Conservation (phyloP, 1,140 invertebrate genomes). For the Macrotrachela quadricornifera region DNA sequence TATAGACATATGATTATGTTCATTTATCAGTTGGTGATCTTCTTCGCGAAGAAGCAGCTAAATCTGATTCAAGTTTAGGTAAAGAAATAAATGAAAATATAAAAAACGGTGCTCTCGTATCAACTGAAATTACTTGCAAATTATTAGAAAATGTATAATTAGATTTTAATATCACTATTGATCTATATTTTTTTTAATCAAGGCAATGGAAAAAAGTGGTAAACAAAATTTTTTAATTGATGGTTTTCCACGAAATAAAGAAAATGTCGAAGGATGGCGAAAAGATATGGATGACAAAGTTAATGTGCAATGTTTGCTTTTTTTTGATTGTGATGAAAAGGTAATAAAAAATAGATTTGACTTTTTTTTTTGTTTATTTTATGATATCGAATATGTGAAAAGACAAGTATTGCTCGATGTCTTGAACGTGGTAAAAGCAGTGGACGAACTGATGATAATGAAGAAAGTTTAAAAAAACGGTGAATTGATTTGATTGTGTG, state of each 20-base stretch:
- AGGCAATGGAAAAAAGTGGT: slow-evolving; percentile 50
- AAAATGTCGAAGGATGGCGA: slow-evolving; percentile 89
- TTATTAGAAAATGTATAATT: slow-evolving; percentile 52
- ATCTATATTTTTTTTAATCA: slow-evolving; percentile 8
- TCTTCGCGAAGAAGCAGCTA: slow-evolving; percentile 60
- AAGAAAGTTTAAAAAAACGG: slow-evolving; percentile 66
- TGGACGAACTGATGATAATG: slow-evolving; percentile 80
- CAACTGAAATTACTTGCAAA: slow-evolving; percentile 88
- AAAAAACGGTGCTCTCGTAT: slow-evolving; percentile 78
- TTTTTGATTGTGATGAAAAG: slow-evolving; percentile 71
- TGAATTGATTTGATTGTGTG: slow-evolving; percentile 9
- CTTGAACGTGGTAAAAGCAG: slow-evolving; percentile 51
- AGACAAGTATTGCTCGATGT: slow-evolving; percentile 56
- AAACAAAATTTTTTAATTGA: slow-evolving; percentile 70
- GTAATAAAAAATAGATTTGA: neutral
- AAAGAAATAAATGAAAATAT: slow-evolving; percentile 83
- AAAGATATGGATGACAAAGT: slow-evolving; percentile 60
- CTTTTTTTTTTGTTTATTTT: slow-evolving; percentile 10
- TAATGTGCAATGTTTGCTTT: slow-evolving; percentile 64
- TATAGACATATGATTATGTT: slow-evolving; percentile 57
- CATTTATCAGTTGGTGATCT: slow-evolving; percentile 97
- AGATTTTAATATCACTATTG: neutral
- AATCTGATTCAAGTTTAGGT: slow-evolving; percentile 61
- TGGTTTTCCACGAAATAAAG: slow-evolving; percentile 87
- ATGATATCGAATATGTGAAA: no score